Evolutionary conservation across 2,888 invertebrate genomes (phyloP).

Genomic region (Leptopilina syphax): DNA sequence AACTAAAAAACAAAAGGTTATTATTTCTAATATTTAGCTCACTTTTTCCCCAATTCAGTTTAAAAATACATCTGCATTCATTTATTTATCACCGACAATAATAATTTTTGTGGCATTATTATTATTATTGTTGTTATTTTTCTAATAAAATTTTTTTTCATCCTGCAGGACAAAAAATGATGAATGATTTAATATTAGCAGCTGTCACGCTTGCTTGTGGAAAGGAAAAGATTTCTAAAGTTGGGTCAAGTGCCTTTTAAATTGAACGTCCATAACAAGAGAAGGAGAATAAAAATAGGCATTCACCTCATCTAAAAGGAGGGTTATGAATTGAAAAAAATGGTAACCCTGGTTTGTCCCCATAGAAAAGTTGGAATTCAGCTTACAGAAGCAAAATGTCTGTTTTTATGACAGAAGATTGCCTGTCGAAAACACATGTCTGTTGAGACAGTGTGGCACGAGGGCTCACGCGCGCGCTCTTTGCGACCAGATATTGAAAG

Average conservation of each 20-base stretch:
- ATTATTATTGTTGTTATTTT: too few relatives aligned
- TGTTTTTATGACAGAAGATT: conserved; percentile 19
- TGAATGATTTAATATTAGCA: conserved; percentile 11
- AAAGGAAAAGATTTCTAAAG: not conserved
- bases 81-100: too few relatives aligned
- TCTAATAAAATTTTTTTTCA: not conserved
- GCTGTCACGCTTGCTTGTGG: not conserved
- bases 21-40: too few relatives aligned
- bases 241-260: not conserved
- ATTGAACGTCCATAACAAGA: not conserved
- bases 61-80: too few relatives aligned
- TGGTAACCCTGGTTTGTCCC: not conserved
- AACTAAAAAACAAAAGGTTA: too few relatives aligned
- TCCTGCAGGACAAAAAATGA: not conserved
- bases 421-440: conserved; percentile 35
- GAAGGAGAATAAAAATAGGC: not conserved
- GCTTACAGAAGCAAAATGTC: not conserved
- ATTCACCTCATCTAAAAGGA: not conserved
- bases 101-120: too few relatives aligned
- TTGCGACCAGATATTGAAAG: conserved; percentile 12
- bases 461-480: conserved; percentile 6
- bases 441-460: conserved; percentile 17
- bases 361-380: not conserved
- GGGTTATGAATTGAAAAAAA: not conserved
- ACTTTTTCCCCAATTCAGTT: too few relatives aligned